These are phyloP conservation scores for Stegana nigrithorax DNA, from an alignment of 2,888 invertebrate species.

Conservation along the genomic window DNA sequence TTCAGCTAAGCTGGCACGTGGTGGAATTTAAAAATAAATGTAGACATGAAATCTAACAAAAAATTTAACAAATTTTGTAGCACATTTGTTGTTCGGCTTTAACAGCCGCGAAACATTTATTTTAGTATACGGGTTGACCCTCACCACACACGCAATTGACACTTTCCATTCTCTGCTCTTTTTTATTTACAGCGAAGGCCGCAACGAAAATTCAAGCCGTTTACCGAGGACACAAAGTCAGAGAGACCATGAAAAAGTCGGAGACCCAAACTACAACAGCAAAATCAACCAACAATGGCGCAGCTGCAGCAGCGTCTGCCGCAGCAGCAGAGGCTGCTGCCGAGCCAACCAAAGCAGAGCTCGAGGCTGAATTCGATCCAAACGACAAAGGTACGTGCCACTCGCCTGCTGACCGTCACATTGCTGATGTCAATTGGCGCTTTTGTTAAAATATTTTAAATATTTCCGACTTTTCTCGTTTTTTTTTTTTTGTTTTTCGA, in stretches of 20 bases:
- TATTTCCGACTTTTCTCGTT: no score
- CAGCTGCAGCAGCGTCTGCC: constrained; percentile 44
- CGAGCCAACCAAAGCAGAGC: constrained; percentile 77
- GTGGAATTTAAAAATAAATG: neutral
- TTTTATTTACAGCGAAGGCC: constrained; percentile 71
- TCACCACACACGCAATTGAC: no score
- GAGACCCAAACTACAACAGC: constrained; percentile 67
- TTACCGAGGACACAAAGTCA: constrained; percentile 84
- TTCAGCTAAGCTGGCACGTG: neutral
- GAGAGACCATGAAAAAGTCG: constrained; percentile 80
- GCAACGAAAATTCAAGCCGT: constrained; percentile 91
- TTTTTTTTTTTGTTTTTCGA: no score
- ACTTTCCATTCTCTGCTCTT: constrained; percentile 14
- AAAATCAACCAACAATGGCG: constrained; percentile 34
- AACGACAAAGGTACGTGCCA: constrained; percentile 79
- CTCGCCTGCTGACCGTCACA: constrained; percentile 9
- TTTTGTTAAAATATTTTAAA: no score
- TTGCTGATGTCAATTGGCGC: neutral
- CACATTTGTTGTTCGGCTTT: no score
- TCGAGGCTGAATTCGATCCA: constrained; percentile 82
- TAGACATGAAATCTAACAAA: constrained; percentile 6
- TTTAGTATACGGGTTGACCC: no score
- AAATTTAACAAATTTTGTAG: neutral
- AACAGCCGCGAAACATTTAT: no score
- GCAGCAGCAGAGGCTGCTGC: constrained; percentile 50